These are phyloP conservation scores for Polypedilum pembai DNA, from an alignment of 1,140 invertebrate genomes.

Conservation along the genomic window DNA sequence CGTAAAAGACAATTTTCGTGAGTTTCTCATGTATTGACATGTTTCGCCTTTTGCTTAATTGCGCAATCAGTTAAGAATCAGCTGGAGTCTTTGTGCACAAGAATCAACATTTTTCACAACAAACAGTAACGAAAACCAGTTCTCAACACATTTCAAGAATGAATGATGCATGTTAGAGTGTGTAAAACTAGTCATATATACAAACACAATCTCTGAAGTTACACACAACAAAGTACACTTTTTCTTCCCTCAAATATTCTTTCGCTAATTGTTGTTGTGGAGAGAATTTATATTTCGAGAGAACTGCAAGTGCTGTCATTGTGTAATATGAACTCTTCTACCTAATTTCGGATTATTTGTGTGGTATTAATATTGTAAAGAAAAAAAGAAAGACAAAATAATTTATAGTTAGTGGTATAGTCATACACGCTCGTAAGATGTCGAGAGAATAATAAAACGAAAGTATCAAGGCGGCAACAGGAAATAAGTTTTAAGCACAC, in stretches of 20 bases:
- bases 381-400: neutral
- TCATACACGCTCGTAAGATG: neutral
- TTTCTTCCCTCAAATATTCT: too few species aligned
- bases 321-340: neutral
- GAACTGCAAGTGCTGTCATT: neutral
- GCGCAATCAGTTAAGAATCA: slow-evolving; percentile 5
- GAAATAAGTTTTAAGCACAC: slow-evolving; percentile 18
- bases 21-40: slow-evolving; percentile 5
- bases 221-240: too few species aligned
- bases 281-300: too few species aligned
- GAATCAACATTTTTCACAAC: neutral
- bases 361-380: too few species aligned
- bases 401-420: neutral
- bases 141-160: neutral
- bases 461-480: slow-evolving; percentile 13
- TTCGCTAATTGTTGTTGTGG: too few species aligned
- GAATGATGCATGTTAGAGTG: neutral
- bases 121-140: neutral
- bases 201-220: neutral
- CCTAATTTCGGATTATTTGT: neutral
- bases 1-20: neutral
- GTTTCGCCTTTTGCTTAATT: neutral
- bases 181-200: neutral
- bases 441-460: slow-evolving; percentile 6
- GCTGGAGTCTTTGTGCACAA: neutral